Conservation (phyloP, 2,888 invertebrate genomes). For the Mechanitis mazaeus region DNA sequence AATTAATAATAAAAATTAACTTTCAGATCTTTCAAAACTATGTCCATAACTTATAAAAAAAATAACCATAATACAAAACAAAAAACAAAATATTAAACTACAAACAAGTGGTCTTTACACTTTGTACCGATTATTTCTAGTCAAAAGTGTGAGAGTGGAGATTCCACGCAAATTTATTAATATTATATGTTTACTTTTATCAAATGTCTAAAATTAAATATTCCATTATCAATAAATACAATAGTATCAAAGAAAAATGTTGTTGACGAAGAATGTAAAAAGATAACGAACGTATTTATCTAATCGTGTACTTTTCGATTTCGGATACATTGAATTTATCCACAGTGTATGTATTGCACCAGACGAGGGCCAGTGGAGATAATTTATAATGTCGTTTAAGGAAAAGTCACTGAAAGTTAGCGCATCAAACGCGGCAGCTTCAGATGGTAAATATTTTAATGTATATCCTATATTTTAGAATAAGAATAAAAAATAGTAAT, state of each 20-base stretch:
- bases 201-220: not conserved
- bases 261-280: conserved; percentile 26
- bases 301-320: conserved; percentile 49
- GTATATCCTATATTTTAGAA: too few species aligned
- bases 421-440: conserved; percentile 44
- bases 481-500: too few species aligned
- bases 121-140: too few species aligned
- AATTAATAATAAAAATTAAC: too few species aligned
- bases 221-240: not conserved
- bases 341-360: conserved; percentile 5
- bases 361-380: not conserved
- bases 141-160: too few species aligned
- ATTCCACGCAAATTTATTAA: too few species aligned
- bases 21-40: too few species aligned
- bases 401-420: conserved; percentile 39
- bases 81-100: too few species aligned
- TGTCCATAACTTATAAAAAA: too few species aligned
- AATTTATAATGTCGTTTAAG: conserved; percentile 40
- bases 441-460: conserved; percentile 50
- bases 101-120: too few species aligned
- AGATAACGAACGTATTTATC: conserved; percentile 47
- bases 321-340: conserved; percentile 45
- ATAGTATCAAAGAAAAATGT: not conserved
- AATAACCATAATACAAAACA: too few species aligned
- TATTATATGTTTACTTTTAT: not conserved